Conservation (phyloP, 2,888 invertebrate species). For the Saturnia pavonia region DNA sequence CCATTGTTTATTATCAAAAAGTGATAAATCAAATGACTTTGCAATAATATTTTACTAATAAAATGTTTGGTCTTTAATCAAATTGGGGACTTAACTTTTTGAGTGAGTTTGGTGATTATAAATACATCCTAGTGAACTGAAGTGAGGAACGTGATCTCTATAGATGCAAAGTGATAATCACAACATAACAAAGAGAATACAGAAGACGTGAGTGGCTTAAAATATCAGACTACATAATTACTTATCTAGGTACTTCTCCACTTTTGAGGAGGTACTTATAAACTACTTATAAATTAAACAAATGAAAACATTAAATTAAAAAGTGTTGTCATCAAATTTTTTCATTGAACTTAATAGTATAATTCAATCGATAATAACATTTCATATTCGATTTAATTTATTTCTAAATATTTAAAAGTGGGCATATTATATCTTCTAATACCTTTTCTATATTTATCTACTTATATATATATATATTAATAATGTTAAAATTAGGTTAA, state of each 20-base stretch:
- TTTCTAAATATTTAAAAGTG: background rate
- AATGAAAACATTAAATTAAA: background rate
- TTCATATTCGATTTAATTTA: background rate
- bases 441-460: background rate
- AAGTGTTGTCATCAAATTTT: background rate
- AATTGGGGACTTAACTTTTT: background rate
- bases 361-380: background rate
- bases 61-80: background rate
- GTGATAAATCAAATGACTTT: conserved; percentile 80
- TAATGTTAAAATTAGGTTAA: background rate
- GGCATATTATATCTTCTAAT: background rate
- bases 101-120: conserved; percentile 6
- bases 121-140: conserved; percentile 29
- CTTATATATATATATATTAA: background rate
- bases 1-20: conserved; percentile 79
- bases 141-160: conserved; percentile 13
- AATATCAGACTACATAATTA: background rate
- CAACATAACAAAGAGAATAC: conserved; percentile 3
- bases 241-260: background rate
- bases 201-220: background rate
- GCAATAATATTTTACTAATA: conserved; percentile 56
- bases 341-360: background rate
- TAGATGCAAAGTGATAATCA: conserved; percentile 5
- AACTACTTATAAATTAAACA: background rate
- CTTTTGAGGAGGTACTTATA: no score